A percentile compares a stretch with the other conserved stretches of the same genome.
phyloP scores from a whole-genome alignment of 2,113 vertebrate genomes.

The Octodon degus region DNA sequence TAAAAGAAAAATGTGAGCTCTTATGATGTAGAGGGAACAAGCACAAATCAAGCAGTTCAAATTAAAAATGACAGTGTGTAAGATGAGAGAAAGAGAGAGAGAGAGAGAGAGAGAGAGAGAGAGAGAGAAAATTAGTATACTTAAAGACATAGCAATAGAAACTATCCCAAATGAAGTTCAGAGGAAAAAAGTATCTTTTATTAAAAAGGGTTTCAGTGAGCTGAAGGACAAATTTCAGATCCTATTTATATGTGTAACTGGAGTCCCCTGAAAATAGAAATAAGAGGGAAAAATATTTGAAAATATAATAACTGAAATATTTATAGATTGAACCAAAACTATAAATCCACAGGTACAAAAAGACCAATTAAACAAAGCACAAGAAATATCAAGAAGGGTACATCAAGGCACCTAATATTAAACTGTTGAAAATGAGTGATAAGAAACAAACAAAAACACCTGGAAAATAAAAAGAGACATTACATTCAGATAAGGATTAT shows the following conservation, averaged over 20 bases:
- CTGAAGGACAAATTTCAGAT: slow-evolving; percentile 28
- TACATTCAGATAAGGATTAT: background rate
- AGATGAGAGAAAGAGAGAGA: background rate
- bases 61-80: background rate
- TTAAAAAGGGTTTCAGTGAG: background rate
- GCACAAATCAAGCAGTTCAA: background rate
- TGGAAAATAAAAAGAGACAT: background rate
- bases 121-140: background rate
- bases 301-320: background rate
- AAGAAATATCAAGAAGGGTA: slow-evolving; percentile 26
- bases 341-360: slow-evolving; percentile 13
- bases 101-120: background rate
- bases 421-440: slow-evolving; percentile 1
- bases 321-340: slow-evolving; percentile 49
- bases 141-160: slow-evolving; percentile 8
- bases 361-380: background rate
- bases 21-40: slow-evolving; percentile 15
- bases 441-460: background rate
- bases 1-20: slow-evolving; percentile 37
- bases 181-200: background rate
- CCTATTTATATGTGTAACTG: background rate
- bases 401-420: background rate
- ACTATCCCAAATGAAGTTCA: background rate
- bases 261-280: background rate
- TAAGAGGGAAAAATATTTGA: background rate